A percentile compares a stretch with the other conserved stretches of the same genome.
These are phyloP conservation scores for Pyrochroa serraticornis DNA, from an alignment of 2,888 invertebrate genomes.

Conservation along the genomic window DNA sequence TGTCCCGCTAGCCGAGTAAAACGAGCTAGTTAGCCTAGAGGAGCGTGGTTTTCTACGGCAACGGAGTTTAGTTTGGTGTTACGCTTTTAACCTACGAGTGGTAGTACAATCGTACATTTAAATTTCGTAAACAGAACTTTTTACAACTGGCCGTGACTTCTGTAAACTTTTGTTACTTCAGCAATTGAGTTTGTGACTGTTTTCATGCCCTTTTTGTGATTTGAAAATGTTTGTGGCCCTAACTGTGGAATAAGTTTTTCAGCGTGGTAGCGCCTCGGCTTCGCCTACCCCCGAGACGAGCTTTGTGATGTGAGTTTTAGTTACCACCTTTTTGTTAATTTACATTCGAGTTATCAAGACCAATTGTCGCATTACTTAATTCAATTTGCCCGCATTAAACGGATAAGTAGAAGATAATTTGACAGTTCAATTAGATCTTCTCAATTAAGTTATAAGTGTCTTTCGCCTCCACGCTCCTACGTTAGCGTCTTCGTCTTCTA, in stretches of 20 bases:
- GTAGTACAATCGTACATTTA: slow-evolving; percentile 14
- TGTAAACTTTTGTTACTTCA: background rate
- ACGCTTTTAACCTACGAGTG: slow-evolving; percentile 13
- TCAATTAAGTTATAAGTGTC: slow-evolving; percentile 16
- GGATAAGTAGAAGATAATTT: slow-evolving; percentile 29
- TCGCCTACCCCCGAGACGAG: background rate
- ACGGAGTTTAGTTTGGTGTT: slow-evolving; percentile 19
- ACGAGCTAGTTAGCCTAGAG: slow-evolving; percentile 24
- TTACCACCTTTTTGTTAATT: slow-evolving; percentile 11
- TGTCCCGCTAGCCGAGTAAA: slow-evolving; percentile 29
- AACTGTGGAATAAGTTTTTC: slow-evolving; percentile 19
- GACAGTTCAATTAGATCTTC: slow-evolving; percentile 29
- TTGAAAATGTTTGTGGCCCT: slow-evolving; percentile 18
- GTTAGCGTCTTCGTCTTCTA: no score
- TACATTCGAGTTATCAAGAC: slow-evolving; percentile 14
- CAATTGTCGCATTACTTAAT: slow-evolving; percentile 27
- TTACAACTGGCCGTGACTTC: no score
- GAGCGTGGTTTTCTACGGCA: slow-evolving; percentile 10
- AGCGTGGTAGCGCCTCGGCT: slow-evolving; percentile 20
- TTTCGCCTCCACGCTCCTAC: no score
- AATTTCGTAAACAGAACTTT: slow-evolving; percentile 1
- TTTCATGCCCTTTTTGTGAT: slow-evolving; percentile 7
- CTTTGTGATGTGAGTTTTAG: slow-evolving; percentile 15
- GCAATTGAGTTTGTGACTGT: slow-evolving; percentile 3
- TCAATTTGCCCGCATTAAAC: slow-evolving; percentile 27